Base-by-base conservation (phyloP, 2,113 vertebrate species). In the Labrus mixtus region DNA sequence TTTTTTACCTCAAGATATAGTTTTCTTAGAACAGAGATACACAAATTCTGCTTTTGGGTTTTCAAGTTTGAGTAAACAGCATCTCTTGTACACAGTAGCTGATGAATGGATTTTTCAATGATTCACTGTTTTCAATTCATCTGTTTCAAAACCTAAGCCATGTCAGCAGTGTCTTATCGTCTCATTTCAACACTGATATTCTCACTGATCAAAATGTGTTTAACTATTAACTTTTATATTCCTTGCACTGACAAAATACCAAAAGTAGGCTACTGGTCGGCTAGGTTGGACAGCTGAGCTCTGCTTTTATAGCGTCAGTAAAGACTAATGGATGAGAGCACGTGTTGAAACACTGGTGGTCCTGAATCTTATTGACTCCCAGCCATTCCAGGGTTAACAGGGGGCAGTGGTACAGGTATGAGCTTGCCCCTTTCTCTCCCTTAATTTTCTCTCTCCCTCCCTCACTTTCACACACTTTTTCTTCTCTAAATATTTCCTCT, bases 341-440 rank as follows among this genome's bases (percentile, higher is more conserved):
- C 9, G 29, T 79, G 55, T 60, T 61, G 17, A 77, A 69, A 81
- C 59, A 45, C 54, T 57, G 82, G 80, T 73, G 81, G 76, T 87
- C 86, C 51, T 22, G 41, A 36, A 29, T 67, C 12, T 2, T n/a
- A 66, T 12, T 25, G 51, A 63, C 65, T 59, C 60, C 45, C 36
- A 33, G 29, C 29, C 29, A 87, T 86, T 89, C 68, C 69, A 76
- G 39, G 20, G 51, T 87, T 82, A 63, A 76, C 75, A 70, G 22
- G 33, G 81, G 78, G 60, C 69, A 72, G 68, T 68, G 74, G 61
- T 63, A 85, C 82, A 77, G 45, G 86, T 81, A 76, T 39, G 73
- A 84, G 75, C 88, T 74, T 81, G 90, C 72, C 82, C 56, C 16
- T 17, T 17, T 48, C 16, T 48, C 46, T 19, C 6, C 17, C 46